Conservation (phyloP, 2,113 vertebrate genomes). For the Ochotona princeps region DNA sequence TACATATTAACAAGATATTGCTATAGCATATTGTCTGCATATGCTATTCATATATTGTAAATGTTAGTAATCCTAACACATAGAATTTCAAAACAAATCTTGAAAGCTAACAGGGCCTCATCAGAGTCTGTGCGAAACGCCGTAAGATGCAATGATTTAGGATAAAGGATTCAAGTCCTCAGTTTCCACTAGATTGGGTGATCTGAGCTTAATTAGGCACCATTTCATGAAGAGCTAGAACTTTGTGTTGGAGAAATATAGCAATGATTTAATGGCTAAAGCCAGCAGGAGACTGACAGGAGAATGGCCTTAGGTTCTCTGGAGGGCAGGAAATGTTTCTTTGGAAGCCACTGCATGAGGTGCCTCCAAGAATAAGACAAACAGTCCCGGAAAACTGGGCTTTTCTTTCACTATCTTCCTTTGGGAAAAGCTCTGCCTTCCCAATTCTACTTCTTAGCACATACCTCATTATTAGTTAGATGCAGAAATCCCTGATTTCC, state of each 20-base stretch:
- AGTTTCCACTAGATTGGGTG: background rate
- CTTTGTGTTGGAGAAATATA: background rate
- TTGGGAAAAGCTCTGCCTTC: conserved; percentile 49
- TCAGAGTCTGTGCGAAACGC: background rate
- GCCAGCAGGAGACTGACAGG: background rate
- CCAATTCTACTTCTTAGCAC: background rate
- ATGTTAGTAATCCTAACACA: conserved; percentile 3
- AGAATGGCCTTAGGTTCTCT: background rate
- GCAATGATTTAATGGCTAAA: background rate
- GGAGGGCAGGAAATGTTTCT: background rate
- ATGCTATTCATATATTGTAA: conserved; percentile 25
- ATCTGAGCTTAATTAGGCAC: background rate
- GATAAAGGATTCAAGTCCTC: background rate
- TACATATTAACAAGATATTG: background rate
- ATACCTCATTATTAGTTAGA: conserved; percentile 38
- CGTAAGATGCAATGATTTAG: background rate
- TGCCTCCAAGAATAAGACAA: background rate
- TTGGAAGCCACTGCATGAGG: background rate
- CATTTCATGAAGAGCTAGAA: background rate
- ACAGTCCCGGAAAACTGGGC: conserved; percentile 2
- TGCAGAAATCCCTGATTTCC: background rate
- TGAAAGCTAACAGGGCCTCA: background rate
- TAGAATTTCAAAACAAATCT: conserved; percentile 1
- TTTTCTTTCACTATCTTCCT: conserved; percentile 32
- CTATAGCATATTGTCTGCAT: background rate